Conservation (phyloP, 1,140 invertebrate species). For the Philaenus spumarius region DNA sequence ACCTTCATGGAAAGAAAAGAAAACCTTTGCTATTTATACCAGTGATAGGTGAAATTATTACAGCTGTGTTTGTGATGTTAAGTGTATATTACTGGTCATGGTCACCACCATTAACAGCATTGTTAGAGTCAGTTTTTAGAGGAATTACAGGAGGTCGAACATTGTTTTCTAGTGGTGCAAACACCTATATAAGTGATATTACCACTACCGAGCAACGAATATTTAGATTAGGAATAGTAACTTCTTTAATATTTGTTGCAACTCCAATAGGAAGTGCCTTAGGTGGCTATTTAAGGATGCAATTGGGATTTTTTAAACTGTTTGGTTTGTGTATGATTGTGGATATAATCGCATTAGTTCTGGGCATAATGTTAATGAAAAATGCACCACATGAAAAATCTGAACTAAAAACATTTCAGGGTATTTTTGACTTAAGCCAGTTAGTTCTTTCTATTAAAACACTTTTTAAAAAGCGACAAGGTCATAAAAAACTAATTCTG, state of each 20-base stretch:
- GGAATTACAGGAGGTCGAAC: slow-evolving; percentile 38
- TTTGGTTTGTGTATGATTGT: slow-evolving; percentile 13
- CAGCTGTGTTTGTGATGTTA: slow-evolving; percentile 6
- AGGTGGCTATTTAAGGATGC: slow-evolving; percentile 11
- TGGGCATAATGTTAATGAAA: not conserved
- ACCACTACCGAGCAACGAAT: slow-evolving; percentile 34
- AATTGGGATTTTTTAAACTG: slow-evolving; percentile 14
- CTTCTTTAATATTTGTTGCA: slow-evolving; percentile 18
- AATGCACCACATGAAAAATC: not conserved
- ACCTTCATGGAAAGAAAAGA: slow-evolving; percentile 32
- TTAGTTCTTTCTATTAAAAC: not conserved
- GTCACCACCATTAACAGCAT: slow-evolving; percentile 29
- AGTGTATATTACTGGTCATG: slow-evolving; percentile 25
- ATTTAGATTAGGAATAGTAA: slow-evolving; percentile 37
- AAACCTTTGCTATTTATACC: slow-evolving; percentile 42
- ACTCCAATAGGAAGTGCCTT: slow-evolving; percentile 18
- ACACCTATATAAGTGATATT: slow-evolving; percentile 41
- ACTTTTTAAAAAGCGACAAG: slow-evolving; percentile 1
- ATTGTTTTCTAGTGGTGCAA: slow-evolving; percentile 38
- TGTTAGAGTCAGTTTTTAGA: slow-evolving; percentile 36
- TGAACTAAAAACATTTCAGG: not conserved
- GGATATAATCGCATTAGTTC: not conserved
- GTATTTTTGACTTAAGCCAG: not conserved
- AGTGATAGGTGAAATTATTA: slow-evolving; percentile 26
- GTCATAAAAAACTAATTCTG: slow-evolving; percentile 9